Percentiles rank a stretch among this genome's conserved stretches.
These are phyloP conservation scores for Agrotis clavis DNA, from an alignment of 2,888 invertebrate species.

Conservation along the genomic window DNA sequence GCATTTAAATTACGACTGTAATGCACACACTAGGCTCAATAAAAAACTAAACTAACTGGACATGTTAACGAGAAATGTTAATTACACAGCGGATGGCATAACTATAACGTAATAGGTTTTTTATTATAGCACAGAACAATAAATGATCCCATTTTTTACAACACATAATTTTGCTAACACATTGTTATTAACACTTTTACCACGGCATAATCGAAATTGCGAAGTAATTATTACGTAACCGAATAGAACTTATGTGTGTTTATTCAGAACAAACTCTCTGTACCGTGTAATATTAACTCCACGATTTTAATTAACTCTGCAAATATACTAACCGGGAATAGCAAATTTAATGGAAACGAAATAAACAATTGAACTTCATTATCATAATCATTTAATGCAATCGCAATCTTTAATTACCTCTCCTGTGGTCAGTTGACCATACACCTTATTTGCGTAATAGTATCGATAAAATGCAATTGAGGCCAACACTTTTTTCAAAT, in stretches of 20 bases:
- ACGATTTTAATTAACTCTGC: conserved; percentile 56
- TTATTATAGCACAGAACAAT: conserved; percentile 57
- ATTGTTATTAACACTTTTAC: conserved; percentile 64
- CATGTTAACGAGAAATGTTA: conserved; percentile 57
- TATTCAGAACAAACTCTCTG: conserved; percentile 49
- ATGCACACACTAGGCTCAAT: conserved; percentile 40
- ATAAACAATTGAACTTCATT: conserved; percentile 44
- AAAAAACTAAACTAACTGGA: conserved; percentile 43
- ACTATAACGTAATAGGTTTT: conserved; percentile 51
- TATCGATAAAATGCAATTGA: conserved; percentile 65
- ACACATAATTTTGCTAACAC: conserved; percentile 63
- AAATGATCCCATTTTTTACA: conserved; percentile 59
- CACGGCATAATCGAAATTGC: conserved; percentile 59
- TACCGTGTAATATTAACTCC: conserved; percentile 46
- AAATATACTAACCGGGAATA: conserved; percentile 43
- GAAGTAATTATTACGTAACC: conserved; percentile 63
- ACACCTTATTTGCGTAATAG: conserved; percentile 59
- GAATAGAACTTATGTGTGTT: conserved; percentile 42
- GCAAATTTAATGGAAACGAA: conserved; percentile 42
- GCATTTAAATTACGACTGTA: conserved; percentile 47
- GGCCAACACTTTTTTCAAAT: conserved; percentile 60
- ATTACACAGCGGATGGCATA: conserved; percentile 56
- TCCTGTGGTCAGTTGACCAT: conserved; percentile 37
- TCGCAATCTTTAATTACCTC: conserved; percentile 53
- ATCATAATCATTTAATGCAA: conserved; percentile 58